Conservation (phyloP, 2,113 vertebrate species). For the Esox niger region DNA sequence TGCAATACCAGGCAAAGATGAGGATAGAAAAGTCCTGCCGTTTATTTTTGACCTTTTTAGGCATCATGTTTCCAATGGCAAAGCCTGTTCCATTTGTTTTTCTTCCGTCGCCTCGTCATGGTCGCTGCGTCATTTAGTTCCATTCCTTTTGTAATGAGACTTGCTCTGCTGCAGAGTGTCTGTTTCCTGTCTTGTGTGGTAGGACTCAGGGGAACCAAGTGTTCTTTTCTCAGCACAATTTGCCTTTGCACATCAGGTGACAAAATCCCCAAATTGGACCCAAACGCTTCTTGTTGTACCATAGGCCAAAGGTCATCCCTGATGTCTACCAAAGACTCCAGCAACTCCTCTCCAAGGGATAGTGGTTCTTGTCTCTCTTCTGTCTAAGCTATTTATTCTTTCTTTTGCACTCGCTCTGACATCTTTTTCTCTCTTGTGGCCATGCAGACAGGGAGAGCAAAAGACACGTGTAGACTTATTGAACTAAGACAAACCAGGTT, state of each 20-base stretch:
- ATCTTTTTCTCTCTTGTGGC: background rate
- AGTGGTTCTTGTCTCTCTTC: background rate
- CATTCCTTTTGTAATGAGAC: background rate
- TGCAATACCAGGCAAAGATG: too few species aligned
- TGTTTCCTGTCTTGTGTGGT: slow-evolving; percentile 1
- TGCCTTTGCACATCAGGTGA: background rate
- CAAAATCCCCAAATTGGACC: too few species aligned
- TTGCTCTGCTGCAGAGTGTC: background rate
- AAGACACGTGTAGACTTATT: background rate
- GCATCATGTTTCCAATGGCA: too few species aligned
- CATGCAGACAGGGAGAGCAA: background rate
- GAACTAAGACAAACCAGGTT: background rate
- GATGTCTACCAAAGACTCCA: background rate
- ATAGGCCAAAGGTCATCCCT: background rate
- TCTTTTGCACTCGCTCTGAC: slow-evolving; percentile 3
- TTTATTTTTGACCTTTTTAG: too few species aligned
- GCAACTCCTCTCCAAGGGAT: background rate
- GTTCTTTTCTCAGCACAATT: background rate
- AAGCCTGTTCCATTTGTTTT: background rate
- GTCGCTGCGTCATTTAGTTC: background rate
- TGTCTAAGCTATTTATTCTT: background rate
- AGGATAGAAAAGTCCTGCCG: too few species aligned
- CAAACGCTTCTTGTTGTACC: background rate
- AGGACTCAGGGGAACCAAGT: background rate
- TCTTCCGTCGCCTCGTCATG: background rate